Evolutionary conservation across 2,888 invertebrate genomes (phyloP).

Genomic region (Drosophila limbata): DNA sequence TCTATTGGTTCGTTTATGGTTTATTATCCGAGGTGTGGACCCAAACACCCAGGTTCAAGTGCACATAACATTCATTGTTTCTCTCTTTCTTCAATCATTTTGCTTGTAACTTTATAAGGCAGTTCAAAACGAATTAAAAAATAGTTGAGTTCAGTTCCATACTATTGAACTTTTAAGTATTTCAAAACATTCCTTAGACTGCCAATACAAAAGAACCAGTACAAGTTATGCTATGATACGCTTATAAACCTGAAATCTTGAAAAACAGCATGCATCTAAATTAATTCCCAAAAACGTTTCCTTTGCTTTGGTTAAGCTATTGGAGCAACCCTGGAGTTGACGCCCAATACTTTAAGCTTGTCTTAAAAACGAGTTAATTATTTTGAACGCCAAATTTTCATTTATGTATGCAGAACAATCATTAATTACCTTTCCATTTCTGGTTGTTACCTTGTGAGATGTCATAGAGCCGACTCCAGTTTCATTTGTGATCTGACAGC

Average conservation of each 20-base stretch:
- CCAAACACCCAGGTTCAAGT: constrained; percentile 69
- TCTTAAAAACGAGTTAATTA: constrained; percentile 67
- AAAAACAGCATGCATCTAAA: neutral
- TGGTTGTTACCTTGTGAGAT: constrained; percentile 65
- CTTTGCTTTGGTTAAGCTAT: neutral
- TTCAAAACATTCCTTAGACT: neutral
- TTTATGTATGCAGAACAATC: constrained; percentile 51
- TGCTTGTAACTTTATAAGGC: constrained; percentile 26
- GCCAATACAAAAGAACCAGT: neutral
- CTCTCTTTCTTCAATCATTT: constrained; percentile 4
- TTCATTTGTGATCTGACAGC: constrained; percentile 42
- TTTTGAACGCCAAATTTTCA: constrained; percentile 62
- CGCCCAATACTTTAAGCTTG: constrained; percentile 47
- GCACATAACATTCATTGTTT: constrained; percentile 56
- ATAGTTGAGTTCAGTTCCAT: constrained; percentile 4
- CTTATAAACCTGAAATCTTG: neutral
- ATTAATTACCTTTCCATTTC: constrained; percentile 79
- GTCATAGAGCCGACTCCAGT: constrained; percentile 55
- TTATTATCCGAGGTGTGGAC: constrained; percentile 61
- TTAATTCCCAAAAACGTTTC: neutral
- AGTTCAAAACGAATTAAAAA: constrained; percentile 7
- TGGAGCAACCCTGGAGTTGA: constrained; percentile 22
- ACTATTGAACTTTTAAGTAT: constrained; percentile 17
- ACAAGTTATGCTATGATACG: neutral
- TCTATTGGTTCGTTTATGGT: constrained; percentile 26